Percentiles rank a stretch among this genome's conserved stretches.
Conservation (phyloP, 2,113 vertebrate genomes). For the Cryptotis parvus region DNA sequence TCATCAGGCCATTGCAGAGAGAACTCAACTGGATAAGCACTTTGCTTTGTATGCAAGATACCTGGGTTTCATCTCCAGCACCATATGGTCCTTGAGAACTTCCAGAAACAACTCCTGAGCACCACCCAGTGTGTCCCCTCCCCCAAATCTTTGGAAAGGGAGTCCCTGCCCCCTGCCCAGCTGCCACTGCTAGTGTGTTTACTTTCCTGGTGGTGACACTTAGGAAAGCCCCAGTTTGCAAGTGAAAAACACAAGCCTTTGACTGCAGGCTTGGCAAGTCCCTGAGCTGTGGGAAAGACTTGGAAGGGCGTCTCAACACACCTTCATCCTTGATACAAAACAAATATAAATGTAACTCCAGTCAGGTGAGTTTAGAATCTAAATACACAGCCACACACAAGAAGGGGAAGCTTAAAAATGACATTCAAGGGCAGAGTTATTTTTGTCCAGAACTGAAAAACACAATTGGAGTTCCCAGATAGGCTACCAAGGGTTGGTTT, state of each 20-base stretch:
- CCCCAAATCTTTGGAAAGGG: neutral
- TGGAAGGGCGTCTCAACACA: neutral
- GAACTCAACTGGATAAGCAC: too few species aligned
- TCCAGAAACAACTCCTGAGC: too few species aligned
- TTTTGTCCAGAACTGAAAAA: conserved; percentile 3
- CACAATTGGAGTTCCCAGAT: neutral
- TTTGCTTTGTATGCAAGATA: too few species aligned
- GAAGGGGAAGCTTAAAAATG: conserved; percentile 8
- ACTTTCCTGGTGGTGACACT: neutral
- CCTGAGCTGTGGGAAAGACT: neutral
- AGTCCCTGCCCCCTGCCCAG: neutral
- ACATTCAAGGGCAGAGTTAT: neutral
- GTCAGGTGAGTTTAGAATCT: conserved; percentile 49
- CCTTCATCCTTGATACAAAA: neutral
- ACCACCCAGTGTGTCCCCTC: too few species aligned
- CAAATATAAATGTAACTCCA: neutral
- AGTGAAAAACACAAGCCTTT: neutral
- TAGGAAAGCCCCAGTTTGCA: neutral
- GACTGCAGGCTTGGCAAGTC: neutral
- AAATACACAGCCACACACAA: neutral
- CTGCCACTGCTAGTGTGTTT: neutral
- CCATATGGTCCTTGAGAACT: too few species aligned
- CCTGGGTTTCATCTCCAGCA: neutral
- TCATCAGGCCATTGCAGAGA: too few species aligned
- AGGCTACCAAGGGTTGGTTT: neutral